phyloP scores from a whole-genome alignment of 1,140 invertebrate species.

The Dinoponera quadriceps region DNA sequence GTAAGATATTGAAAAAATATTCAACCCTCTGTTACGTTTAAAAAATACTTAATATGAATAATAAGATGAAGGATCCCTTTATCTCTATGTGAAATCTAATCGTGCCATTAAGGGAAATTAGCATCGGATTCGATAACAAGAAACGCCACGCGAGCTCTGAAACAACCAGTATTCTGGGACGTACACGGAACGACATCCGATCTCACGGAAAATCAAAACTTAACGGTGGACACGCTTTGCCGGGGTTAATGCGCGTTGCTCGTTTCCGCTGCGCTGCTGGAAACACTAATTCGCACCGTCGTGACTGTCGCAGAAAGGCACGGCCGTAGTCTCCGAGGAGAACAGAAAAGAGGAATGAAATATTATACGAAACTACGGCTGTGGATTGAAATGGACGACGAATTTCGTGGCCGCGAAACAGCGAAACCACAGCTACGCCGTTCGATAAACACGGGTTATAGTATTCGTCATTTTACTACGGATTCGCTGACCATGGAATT shows the following conservation, averaged over 20 bases:
- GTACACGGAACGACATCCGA: slow-evolving; percentile 32
- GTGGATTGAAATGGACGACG: slow-evolving; percentile 32
- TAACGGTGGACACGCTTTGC: slow-evolving; percentile 9
- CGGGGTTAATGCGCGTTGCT: slow-evolving; percentile 32
- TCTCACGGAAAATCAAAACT: slow-evolving; percentile 53
- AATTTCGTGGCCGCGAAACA: slow-evolving; percentile 25
- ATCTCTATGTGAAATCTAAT: too few relatives aligned
- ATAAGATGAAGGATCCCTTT: too few relatives aligned
- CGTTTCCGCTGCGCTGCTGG: slow-evolving; percentile 19
- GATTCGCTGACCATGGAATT: neutral
- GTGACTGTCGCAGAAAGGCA: slow-evolving; percentile 8
- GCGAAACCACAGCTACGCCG: neutral
- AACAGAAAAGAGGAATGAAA: slow-evolving; percentile 46
- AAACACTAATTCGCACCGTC: slow-evolving; percentile 49
- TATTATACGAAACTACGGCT: slow-evolving; percentile 10
- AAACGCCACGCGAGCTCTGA: neutral
- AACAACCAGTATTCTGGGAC: neutral
- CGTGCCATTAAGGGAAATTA: neutral
- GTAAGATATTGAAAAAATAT: neutral
- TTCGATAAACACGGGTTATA: slow-evolving; percentile 8
- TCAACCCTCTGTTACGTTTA: too few relatives aligned
- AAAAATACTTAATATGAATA: neutral
- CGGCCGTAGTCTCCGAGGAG: slow-evolving; percentile 1
- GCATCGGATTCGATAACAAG: neutral
- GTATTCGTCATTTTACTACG: neutral